Conservation (phyloP, 2,797 vertebrate species). For the Cheirogaleus major region DNA sequence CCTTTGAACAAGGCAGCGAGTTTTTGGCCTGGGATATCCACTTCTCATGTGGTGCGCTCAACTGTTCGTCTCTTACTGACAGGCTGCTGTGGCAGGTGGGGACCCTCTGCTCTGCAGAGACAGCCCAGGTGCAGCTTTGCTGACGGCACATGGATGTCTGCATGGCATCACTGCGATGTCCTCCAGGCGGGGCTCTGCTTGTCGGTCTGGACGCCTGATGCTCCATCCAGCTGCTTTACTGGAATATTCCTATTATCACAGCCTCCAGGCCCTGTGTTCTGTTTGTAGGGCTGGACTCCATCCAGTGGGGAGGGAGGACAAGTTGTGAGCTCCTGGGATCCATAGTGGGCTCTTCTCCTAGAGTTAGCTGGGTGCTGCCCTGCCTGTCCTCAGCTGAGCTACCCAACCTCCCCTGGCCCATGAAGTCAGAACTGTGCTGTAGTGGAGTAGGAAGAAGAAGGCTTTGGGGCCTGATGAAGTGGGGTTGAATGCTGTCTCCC, state of each 20-base stretch:
- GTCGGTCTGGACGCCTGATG: too few relatives aligned
- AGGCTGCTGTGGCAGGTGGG: not conserved
- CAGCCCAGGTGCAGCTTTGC: not conserved
- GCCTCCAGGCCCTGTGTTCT: not conserved
- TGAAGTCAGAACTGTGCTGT: not conserved
- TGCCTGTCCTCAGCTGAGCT: not conserved
- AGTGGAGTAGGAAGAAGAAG: not conserved
- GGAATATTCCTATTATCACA: not conserved
- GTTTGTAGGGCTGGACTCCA: not conserved
- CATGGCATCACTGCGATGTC: not conserved
- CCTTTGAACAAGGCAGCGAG: not conserved
- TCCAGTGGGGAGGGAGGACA: not conserved
- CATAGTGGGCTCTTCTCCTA: fast-evolving
- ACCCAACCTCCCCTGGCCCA: not conserved
- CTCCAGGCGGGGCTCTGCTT: not conserved
- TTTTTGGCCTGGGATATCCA: not conserved
- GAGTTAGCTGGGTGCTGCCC: not conserved
- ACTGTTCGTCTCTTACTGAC: not conserved
- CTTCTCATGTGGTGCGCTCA: not conserved
- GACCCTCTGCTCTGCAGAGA: not conserved
- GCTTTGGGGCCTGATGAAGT: not conserved
- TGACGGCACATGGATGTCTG: fast-evolving
- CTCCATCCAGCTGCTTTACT: not conserved
- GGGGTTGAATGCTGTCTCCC: not conserved
- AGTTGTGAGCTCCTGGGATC: not conserved